Conservation (phyloP, 2,888 invertebrate species). For the Apantesis nais region DNA sequence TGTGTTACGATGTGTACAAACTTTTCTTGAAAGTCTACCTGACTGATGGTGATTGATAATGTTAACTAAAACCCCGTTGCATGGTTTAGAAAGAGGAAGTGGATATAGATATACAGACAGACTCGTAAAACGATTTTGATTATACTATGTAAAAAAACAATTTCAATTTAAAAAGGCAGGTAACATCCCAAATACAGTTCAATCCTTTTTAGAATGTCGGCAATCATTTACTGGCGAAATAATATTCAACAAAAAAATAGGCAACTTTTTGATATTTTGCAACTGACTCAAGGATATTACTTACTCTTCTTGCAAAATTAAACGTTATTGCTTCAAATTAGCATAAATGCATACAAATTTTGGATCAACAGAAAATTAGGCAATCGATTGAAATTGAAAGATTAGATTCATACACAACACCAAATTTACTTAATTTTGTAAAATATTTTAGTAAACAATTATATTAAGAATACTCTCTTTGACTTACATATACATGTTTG, state of each 20-base stretch:
- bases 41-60: too few relatives aligned
- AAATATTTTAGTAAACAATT: neutral
- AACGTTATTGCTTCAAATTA: neutral
- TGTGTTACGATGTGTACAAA: too few relatives aligned
- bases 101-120: too few relatives aligned
- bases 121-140: too few relatives aligned
- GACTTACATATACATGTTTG: too few relatives aligned
- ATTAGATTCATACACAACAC: neutral
- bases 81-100: too few relatives aligned
- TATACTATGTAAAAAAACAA: too few relatives aligned
- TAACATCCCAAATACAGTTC: neutral
- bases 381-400: neutral
- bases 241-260: neutral
- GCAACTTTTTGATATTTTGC: neutral
- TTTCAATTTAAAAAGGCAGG: neutral
- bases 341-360: slow-evolving; percentile 1
- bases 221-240: neutral
- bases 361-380: neutral
- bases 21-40: too few relatives aligned
- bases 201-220: neutral
- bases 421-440: neutral
- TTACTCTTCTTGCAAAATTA: neutral
- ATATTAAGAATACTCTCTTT: neutral
- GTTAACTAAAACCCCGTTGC: too few relatives aligned
- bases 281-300: neutral